Evolutionary conservation across 2,888 invertebrate species (phyloP).

Genomic region (Ornithoptera alexandrae): DNA sequence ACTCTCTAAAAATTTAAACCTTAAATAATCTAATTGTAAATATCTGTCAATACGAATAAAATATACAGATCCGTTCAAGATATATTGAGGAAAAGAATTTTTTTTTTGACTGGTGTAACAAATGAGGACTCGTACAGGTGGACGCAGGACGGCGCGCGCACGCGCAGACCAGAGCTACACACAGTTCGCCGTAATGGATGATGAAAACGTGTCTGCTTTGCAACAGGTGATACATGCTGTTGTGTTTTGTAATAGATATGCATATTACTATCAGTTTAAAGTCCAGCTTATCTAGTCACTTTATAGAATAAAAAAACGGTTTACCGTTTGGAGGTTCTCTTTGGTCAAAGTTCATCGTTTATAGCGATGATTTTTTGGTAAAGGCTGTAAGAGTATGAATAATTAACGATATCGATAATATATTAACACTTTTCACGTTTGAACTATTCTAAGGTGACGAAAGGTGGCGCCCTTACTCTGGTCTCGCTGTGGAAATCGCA

Average conservation of each 20-base stretch:
- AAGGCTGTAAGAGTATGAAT: no score
- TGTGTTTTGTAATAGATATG: no score
- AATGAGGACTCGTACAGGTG: constrained; percentile 5
- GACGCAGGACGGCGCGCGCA: constrained; percentile 56
- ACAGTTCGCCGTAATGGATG: constrained; percentile 95
- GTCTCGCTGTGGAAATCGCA: constrained; percentile 96
- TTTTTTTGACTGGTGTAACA: neutral
- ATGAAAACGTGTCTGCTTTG: constrained; percentile 92
- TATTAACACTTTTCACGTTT: neutral
- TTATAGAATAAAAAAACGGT: no score
- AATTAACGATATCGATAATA: no score
- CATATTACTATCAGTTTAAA: no score
- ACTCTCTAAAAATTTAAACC: neutral
- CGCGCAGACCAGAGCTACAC: constrained; percentile 88
- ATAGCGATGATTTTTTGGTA: no score
- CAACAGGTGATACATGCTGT: constrained; percentile 83
- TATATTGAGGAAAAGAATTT: neutral
- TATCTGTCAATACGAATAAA: neutral
- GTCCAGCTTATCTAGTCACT: no score
- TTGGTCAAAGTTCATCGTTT: no score
- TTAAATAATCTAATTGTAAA: neutral
- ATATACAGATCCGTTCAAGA: neutral
- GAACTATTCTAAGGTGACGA: constrained; percentile 82
- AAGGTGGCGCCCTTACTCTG: constrained; percentile 92
- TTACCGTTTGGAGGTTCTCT: no score